Base-by-base conservation (phyloP, 2,113 vertebrate genomes). In the Murina feae region DNA sequence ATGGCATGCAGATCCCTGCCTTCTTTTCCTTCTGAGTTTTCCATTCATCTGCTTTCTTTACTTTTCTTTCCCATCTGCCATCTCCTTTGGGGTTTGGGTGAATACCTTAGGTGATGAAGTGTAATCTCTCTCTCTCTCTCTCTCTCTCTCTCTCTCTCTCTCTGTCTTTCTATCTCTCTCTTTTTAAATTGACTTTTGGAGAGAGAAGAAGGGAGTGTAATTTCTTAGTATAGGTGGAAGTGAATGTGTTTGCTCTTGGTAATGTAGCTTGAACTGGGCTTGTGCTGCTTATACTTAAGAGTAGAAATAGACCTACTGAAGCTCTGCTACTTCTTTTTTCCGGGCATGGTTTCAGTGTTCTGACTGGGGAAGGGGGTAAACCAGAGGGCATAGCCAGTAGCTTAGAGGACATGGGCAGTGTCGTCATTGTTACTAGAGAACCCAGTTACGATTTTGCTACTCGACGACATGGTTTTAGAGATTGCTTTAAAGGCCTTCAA, bases 1-100 rank as follows among this genome's bases (percentile, higher is more conserved):
- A 98, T 99, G 98, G 98, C 98, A 99, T 99, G 98, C 98, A 98
- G 98, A 97, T 90, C 85, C 95, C 98, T 81, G 91, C 89, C 90
- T 96, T 89, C 96, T 93, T 96, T 75, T 87, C 91, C 93, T 82
- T 93, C 95, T 96, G 83, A 69, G 44, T 98, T 97, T 97, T 97
- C 96, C 97, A 86, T n/a, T 79, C 98, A 97, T 97, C 97, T 97
- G 98, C 97, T 98, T 97, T 94, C 96, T 96, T 98, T 97, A 88
- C 97, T 97, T 96, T 98, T 97, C 84, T 97, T 97, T 96, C 71
- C 69, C 98, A 95, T 97, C 97, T 97, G 85, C 97, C 97, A 71
- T 95, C 91, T 95, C 93, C 96, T 96, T 60, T 90, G 60, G 88
- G 80, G 85, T 78, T 74, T 65, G 96, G 95, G 96, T 94, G 93